phyloP scores from a whole-genome alignment of 2,888 invertebrate genomes.

The Bugula neritina region DNA sequence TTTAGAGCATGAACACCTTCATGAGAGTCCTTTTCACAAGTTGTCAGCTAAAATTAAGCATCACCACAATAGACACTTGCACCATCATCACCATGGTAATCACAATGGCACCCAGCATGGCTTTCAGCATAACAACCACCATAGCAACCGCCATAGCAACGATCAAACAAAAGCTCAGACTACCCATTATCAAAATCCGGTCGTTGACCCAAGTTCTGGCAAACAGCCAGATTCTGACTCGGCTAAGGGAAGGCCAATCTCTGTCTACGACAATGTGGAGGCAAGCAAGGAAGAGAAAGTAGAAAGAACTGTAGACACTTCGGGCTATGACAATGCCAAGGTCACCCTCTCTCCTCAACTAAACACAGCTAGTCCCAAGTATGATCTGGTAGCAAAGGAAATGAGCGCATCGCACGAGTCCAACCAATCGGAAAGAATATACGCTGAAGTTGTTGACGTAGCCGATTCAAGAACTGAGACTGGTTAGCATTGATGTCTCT shows the following conservation, averaged over 20 bases:
- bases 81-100: not conserved
- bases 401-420: slow-evolving; percentile 4
- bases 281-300: not conserved
- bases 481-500: too few species aligned
- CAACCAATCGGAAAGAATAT: slow-evolving; percentile 19
- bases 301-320: not conserved
- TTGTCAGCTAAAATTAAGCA: not conserved
- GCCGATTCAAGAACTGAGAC: not conserved
- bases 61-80: not conserved
- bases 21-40: not conserved
- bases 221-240: not conserved
- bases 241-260: not conserved
- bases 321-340: not conserved
- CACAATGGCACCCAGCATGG: not conserved
- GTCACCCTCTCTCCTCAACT: not conserved
- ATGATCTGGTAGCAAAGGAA: not conserved
- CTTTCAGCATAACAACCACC: not conserved
- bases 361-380: not conserved
- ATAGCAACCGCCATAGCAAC: not conserved
- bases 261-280: not conserved
- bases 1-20: not conserved
- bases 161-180: not conserved
- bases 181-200: not conserved
- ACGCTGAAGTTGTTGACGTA: slow-evolving; percentile 6
- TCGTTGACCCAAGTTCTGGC: not conserved